These are phyloP conservation scores for Acrossocheilus fasciatus DNA, from an alignment of 2,797 vertebrate species.

Conservation along the genomic window DNA sequence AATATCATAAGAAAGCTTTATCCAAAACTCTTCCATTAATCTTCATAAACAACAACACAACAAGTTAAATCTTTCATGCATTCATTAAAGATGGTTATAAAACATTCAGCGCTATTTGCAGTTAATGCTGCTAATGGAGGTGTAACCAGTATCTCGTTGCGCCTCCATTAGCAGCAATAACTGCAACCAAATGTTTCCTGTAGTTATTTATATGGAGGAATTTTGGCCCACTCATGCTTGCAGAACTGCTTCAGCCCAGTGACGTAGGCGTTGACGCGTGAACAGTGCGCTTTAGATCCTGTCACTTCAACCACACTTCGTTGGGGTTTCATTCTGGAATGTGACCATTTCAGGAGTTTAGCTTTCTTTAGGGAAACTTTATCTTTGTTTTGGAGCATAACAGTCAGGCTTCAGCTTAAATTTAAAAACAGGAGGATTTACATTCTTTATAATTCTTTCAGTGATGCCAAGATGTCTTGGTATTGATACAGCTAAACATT, in stretches of 20 bases:
- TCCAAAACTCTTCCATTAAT: neutral
- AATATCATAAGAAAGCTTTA: neutral
- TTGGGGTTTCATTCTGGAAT: neutral
- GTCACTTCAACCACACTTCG: neutral
- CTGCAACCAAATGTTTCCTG: conserved; percentile 40
- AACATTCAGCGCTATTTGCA: neutral
- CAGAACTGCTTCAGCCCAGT: neutral
- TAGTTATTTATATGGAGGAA: conserved; percentile 45
- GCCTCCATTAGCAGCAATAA: conserved; percentile 30
- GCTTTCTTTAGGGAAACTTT: neutral
- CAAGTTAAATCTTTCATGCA: neutral
- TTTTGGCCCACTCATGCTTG: conserved; percentile 14
- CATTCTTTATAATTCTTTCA: neutral
- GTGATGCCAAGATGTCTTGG: neutral
- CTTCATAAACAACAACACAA: neutral
- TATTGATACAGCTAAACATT: neutral
- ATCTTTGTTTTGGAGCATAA: neutral
- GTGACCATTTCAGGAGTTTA: neutral
- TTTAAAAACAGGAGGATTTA: neutral
- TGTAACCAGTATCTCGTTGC: conserved; percentile 60
- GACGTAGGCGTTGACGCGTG: conserved; percentile 3
- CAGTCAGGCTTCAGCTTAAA: neutral
- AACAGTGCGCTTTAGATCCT: neutral
- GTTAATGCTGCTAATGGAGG: neutral
- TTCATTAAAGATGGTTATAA: neutral